Percentiles rank a stretch among this genome's conserved stretches.
Evolutionary conservation across 2,888 invertebrate genomes (phyloP).

Genomic region (Amiota communis): DNA sequence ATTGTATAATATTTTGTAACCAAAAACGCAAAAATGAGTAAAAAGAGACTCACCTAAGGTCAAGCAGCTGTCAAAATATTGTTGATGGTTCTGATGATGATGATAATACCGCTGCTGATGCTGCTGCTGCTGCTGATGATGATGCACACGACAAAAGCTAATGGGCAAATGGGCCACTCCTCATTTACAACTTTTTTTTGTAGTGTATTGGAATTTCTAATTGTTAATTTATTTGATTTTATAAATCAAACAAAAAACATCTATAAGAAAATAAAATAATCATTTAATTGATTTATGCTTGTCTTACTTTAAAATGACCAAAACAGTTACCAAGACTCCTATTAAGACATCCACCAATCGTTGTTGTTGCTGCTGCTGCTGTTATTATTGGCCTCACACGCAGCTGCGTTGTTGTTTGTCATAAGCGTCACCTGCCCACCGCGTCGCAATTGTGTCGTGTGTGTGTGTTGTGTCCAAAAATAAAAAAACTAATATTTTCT

Average conservation of each 20-base stretch:
- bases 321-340: slow-evolving; percentile 9
- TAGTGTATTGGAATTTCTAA: neutral
- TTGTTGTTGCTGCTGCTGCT: neutral
- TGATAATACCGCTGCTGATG: neutral
- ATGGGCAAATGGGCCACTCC: neutral
- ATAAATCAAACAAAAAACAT: neutral
- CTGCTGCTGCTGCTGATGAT: neutral
- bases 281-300: neutral
- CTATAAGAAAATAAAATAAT: slow-evolving; percentile 9
- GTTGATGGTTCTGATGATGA: neutral
- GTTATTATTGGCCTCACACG: neutral
- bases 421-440: slow-evolving; percentile 4
- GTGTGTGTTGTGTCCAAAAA: too few relatives aligned
- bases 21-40: slow-evolving; percentile 18
- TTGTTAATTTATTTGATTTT: neutral
- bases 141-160: neutral
- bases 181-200: neutral
- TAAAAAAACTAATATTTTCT: too few relatives aligned
- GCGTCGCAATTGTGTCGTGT: neutral
- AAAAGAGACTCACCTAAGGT: slow-evolving; percentile 17
- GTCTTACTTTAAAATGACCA: neutral
- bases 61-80: neutral
- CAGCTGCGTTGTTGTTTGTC: neutral
- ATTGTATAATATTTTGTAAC: neutral
- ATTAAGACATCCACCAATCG: neutral